Percentiles rank a stretch among this genome's conserved stretches.
These are phyloP conservation scores for Connochaetes taurinus DNA, from an alignment of 2,113 vertebrate genomes.

Conservation along the genomic window DNA sequence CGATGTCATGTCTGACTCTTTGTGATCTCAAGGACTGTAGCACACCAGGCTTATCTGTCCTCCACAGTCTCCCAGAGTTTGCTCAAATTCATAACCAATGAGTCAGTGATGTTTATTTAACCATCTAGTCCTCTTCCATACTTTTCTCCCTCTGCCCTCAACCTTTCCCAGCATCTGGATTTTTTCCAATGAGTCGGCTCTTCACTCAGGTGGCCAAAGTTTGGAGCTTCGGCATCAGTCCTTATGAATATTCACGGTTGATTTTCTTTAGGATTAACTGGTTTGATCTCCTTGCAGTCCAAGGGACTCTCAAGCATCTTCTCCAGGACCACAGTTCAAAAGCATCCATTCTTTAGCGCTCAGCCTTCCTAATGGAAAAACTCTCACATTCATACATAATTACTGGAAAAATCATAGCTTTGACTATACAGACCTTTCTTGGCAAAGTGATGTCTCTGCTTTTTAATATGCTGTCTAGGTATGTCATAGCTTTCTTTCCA, in stretches of 20 bases:
- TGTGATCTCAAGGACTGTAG: not conserved
- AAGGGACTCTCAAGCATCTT: not conserved
- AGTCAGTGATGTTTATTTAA: not conserved
- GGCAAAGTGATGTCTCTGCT: not conserved
- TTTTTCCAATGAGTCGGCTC: not conserved
- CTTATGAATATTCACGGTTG: not conserved
- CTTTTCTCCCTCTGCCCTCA: not conserved
- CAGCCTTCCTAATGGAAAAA: not conserved
- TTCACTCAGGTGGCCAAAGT: not conserved
- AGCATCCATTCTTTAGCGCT: not conserved
- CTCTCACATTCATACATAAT: not conserved
- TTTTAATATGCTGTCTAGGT: not conserved
- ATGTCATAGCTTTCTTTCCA: not conserved
- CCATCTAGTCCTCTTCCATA: not conserved
- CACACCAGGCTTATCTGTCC: not conserved
- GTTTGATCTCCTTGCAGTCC: not conserved
- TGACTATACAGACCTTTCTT: not conserved
- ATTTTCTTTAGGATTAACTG: not conserved
- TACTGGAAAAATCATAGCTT: not conserved
- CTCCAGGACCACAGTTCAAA: not conserved
- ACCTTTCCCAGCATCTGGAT: not conserved
- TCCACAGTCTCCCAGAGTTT: not conserved
- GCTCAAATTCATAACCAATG: not conserved
- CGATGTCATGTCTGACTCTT: accelerated
- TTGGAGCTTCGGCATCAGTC: not conserved